A percentile compares a stretch with the other conserved stretches of the same genome.
Conservation (phyloP, 2,888 invertebrate species). For the Morpho achilles region DNA sequence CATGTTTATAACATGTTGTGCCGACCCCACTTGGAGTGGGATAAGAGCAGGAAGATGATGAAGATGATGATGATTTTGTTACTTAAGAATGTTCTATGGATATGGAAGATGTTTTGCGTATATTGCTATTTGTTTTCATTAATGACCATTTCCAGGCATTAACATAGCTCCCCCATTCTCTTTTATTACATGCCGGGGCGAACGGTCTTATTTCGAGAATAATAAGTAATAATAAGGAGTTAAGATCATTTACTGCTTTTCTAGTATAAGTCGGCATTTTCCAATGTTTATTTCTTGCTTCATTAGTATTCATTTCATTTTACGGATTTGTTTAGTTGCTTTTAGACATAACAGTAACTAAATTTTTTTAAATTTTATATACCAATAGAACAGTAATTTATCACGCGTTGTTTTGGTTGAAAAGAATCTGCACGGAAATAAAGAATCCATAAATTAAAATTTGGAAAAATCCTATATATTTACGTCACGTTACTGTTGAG, state of each 20-base stretch:
- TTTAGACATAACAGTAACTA: neutral
- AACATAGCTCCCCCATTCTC: constrained; percentile 38
- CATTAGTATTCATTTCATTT: constrained; percentile 8
- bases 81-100: constrained; percentile 6
- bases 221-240: constrained; percentile 48
- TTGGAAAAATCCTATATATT: too few species aligned
- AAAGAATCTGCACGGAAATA: too few species aligned
- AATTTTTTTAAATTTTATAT: neutral
- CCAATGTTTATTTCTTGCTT: constrained; percentile 12
- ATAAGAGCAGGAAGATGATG: too few species aligned
- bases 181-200: constrained; percentile 52
- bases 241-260: constrained; percentile 35
- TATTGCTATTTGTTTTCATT: constrained; percentile 25
- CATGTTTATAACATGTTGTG: too few species aligned
- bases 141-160: constrained; percentile 29
- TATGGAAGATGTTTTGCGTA: constrained; percentile 19
- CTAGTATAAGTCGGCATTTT: constrained; percentile 14
- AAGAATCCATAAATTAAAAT: too few species aligned
- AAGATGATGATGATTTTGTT: neutral
- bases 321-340: neutral
- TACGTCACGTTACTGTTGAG: too few species aligned
- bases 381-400: too few species aligned
- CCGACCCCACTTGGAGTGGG: too few species aligned
- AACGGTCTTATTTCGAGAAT: constrained; percentile 47
- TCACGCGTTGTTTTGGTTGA: too few species aligned